Base-by-base conservation (phyloP, 2,888 invertebrate species). In the Gymnocheta viridis region DNA sequence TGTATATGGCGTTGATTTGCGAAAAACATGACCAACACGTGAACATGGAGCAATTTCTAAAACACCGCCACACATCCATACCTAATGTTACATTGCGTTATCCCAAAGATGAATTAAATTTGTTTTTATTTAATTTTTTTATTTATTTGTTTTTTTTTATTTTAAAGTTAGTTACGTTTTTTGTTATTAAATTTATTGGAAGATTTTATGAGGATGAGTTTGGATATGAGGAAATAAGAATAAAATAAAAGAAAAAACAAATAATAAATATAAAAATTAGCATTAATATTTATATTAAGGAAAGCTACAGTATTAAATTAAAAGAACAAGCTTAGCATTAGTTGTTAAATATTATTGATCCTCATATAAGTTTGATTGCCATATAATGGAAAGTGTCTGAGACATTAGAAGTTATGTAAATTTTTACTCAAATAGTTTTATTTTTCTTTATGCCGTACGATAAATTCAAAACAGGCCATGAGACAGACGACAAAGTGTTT, bases 31-130 rank as follows among this genome's bases (percentile, higher is more conserved):
- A 88, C 98, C 98, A 89, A 98, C 98, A 93, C 96, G 96, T 88
- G 97, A 97, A 93, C 98, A 98, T 91, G 98, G 98, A 89, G 96
- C 95, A 91, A 98, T 98, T 94, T 98, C 97, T 93, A 98, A 94
- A 89, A 95, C 94, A 89, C 98, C 98, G 91, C 98, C 98, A 94
- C 98, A 98, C 97, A 98, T 97, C 98, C 98, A 98, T 92, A 98
- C 96, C 98, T 98, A 86, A 51, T 79, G 69, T 70, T 70, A 54
- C 10, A 41, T 80, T 58, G 24, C 12, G 19, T 76, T 51, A 62
- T 22, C 77, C 84, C 84, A 35, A 77, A 60, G 19, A 62, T 83
- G 74, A 69, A 69, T 79, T 66, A 35, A 49, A 49, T 35, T 70
- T 54, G 9, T 64, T 44, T 70, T 64, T 14, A 12, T 56, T 54